These are phyloP conservation scores for Erythrocebus patas DNA, from an alignment of 2,113 vertebrate genomes.

Conservation along the genomic window DNA sequence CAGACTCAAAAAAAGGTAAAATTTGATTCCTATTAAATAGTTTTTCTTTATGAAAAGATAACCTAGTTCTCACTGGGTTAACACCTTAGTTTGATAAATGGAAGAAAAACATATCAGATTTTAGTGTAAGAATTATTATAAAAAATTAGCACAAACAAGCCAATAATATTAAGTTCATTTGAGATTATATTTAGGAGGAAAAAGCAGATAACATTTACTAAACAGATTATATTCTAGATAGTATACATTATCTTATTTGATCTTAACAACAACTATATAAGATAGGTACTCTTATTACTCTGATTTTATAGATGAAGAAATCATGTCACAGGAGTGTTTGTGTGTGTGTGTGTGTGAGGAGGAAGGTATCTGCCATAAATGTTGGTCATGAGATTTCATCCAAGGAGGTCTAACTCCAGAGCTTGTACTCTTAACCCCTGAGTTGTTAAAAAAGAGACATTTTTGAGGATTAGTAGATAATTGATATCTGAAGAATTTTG, in stretches of 20 bases:
- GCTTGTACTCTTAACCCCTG: neutral
- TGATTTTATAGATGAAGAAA: neutral
- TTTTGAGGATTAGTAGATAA: neutral
- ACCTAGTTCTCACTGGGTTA: neutral
- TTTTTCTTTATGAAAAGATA: neutral
- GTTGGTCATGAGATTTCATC: neutral
- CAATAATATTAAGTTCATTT: neutral
- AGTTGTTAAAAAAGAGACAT: neutral
- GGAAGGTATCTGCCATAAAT: neutral
- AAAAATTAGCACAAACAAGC: neutral
- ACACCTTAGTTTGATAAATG: neutral
- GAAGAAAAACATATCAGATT: neutral
- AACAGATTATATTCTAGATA: neutral
- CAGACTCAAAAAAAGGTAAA: neutral
- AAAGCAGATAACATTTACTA: neutral
- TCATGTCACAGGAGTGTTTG: neutral
- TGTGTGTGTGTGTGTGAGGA: neutral
- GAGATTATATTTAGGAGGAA: neutral
- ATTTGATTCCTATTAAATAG: neutral
- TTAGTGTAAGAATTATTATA: neutral
- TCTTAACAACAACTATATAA: neutral
- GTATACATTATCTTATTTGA: neutral
- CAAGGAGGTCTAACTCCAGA: neutral
- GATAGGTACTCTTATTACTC: neutral
- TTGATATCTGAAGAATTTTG: neutral